phyloP scores from a whole-genome alignment of 2,888 invertebrate species.

The Luperina nickerlii region DNA sequence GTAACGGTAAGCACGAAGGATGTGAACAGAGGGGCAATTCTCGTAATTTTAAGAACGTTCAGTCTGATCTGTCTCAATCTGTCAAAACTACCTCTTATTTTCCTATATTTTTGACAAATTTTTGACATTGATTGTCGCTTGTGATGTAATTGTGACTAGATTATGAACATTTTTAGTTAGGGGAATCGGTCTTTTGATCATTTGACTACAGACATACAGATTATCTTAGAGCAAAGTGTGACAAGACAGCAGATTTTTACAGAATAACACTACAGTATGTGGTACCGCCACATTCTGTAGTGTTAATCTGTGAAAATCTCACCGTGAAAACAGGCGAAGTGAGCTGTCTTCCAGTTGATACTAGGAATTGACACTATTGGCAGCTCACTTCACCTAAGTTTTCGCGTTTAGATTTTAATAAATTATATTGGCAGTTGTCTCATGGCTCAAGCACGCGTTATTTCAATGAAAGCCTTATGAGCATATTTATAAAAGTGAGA shows the following conservation, averaged over 20 bases:
- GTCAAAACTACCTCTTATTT: too few species aligned
- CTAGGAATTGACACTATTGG: neutral
- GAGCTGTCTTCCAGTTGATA: neutral
- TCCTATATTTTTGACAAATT: too few species aligned
- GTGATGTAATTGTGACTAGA: too few species aligned
- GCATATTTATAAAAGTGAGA: neutral
- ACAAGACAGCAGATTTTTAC: too few species aligned
- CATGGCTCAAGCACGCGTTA: neutral
- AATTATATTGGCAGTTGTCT: neutral
- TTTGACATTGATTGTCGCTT: too few species aligned
- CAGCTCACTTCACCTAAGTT: neutral
- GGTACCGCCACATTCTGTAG: neutral
- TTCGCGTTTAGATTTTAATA: neutral
- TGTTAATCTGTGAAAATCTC: neutral
- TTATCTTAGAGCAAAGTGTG: neutral
- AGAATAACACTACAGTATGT: too few species aligned
- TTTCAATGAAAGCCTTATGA: too few species aligned
- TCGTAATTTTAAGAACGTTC: too few species aligned
- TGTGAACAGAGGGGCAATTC: neutral
- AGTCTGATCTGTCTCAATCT: too few species aligned
- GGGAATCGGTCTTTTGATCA: neutral
- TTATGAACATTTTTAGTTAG: too few species aligned
- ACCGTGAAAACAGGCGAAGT: neutral
- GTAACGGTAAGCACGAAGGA: conserved; percentile 70
- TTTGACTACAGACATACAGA: neutral